Evolutionary conservation across 2,797 vertebrate species (phyloP).

Genomic region (Cottoperca gobio): DNA sequence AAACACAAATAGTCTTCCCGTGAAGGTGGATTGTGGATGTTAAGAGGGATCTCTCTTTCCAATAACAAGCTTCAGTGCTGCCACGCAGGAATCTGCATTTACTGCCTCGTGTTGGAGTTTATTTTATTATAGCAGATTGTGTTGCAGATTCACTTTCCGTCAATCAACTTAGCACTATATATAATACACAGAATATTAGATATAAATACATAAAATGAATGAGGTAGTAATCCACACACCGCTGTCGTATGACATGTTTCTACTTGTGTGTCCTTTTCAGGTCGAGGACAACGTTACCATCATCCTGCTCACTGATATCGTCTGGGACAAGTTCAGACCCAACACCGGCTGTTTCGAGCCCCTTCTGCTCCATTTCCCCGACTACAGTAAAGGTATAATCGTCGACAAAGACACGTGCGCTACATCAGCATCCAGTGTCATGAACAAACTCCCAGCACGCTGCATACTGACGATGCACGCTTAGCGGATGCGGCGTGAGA

Average conservation of each 20-base stretch:
- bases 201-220: not conserved
- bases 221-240: not conserved
- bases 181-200: not conserved
- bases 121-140: not conserved
- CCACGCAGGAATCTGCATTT: not conserved
- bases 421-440: slow-evolving; percentile 13
- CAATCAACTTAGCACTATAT: no score
- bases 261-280: slow-evolving; percentile 73
- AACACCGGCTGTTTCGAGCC: slow-evolving; percentile 94
- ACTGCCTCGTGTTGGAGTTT: no score
- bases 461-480: slow-evolving; percentile 21
- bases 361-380: slow-evolving; percentile 92
- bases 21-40: slow-evolving; percentile 13
- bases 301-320: slow-evolving; percentile 94
- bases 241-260: not conserved
- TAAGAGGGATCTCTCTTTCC: slow-evolving; percentile 24
- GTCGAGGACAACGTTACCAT: slow-evolving; percentile 92
- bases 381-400: slow-evolving; percentile 95
- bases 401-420: not conserved
- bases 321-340: slow-evolving; percentile 97
- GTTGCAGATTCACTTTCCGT: not conserved
- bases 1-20: slow-evolving; percentile 34
- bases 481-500: slow-evolving; percentile 27
- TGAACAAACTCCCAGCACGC: slow-evolving; percentile 1
- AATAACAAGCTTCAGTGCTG: slow-evolving; percentile 17